phyloP scores from a whole-genome alignment of 2,113 vertebrate genomes.

The Tiliqua scincoides region DNA sequence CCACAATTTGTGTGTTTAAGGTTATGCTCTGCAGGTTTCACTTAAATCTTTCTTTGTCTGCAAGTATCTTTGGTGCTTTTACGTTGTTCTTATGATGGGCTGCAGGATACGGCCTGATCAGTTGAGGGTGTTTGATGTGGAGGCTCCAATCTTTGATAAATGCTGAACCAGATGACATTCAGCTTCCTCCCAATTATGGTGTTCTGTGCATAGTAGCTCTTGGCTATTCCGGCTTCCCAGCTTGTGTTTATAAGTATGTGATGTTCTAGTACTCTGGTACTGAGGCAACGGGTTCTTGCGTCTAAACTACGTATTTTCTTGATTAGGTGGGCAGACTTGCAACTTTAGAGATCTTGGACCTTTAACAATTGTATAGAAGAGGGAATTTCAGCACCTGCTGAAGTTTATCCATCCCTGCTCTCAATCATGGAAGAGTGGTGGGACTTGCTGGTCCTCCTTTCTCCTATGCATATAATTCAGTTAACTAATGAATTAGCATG shows the following conservation, averaged over 20 bases:
- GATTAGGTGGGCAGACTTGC: too few species aligned
- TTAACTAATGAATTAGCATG: not conserved
- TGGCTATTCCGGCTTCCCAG: not conserved
- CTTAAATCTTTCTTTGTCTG: not conserved
- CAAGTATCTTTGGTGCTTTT: not conserved
- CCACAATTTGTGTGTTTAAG: not conserved
- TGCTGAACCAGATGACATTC: not conserved
- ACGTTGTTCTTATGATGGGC: not conserved
- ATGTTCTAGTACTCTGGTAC: not conserved
- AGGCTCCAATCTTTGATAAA: not conserved
- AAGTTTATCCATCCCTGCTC: too few species aligned
- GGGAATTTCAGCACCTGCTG: too few species aligned
- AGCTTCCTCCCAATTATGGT: not conserved
- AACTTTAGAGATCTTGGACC: too few species aligned
- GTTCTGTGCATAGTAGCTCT: not conserved
- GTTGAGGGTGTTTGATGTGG: not conserved
- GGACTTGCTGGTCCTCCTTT: not conserved
- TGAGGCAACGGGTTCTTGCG: too few species aligned
- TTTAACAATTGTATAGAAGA: too few species aligned
- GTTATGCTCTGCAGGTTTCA: not conserved
- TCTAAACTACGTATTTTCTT: too few species aligned
- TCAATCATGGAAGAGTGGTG: not conserved
- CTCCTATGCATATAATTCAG: too few species aligned
- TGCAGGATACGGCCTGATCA: not conserved
- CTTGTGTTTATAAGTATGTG: too few species aligned